Evolutionary conservation across 1,140 invertebrate genomes (phyloP).

Genomic region (Aradophagus sp.): DNA sequence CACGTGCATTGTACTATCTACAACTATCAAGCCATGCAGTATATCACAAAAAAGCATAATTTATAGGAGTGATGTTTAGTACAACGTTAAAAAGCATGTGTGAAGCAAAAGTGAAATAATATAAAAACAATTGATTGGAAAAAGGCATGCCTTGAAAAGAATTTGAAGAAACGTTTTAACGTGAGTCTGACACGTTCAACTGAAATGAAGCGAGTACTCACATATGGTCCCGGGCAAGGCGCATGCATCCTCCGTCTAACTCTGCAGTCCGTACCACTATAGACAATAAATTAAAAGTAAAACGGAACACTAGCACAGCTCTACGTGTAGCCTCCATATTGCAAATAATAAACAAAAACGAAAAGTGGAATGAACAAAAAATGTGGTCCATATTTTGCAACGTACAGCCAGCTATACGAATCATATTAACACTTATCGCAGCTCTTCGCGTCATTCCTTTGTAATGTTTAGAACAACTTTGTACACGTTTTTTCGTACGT

Average conservation of each 20-base stretch:
- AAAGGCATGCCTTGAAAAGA: too few species aligned
- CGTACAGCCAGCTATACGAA: constrained; percentile 63
- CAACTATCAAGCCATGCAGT: too few species aligned
- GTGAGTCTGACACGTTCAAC: constrained; percentile 1
- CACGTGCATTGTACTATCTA: too few species aligned
- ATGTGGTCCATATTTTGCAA: constrained; percentile 45
- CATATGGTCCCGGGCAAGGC: constrained; percentile 75
- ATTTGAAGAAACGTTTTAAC: neutral
- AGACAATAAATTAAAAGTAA: constrained; percentile 73
- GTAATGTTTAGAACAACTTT: constrained; percentile 12
- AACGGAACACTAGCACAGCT: constrained; percentile 65
- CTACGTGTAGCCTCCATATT: constrained; percentile 51
- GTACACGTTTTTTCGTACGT: constrained; percentile 14
- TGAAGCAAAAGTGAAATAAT: too few species aligned
- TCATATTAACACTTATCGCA: constrained; percentile 30
- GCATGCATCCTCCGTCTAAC: constrained; percentile 76
- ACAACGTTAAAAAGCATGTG: too few species aligned
- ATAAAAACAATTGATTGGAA: too few species aligned
- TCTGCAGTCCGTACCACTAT: constrained; percentile 76
- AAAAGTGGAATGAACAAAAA: constrained; percentile 24
- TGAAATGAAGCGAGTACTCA: constrained; percentile 71
- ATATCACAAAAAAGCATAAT: too few species aligned
- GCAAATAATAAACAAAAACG: constrained; percentile 42
- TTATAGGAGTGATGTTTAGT: too few species aligned
- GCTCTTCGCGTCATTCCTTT: constrained; percentile 12